Base-by-base conservation (phyloP, 2,888 invertebrate species). In the Chymomyza procnemis region DNA sequence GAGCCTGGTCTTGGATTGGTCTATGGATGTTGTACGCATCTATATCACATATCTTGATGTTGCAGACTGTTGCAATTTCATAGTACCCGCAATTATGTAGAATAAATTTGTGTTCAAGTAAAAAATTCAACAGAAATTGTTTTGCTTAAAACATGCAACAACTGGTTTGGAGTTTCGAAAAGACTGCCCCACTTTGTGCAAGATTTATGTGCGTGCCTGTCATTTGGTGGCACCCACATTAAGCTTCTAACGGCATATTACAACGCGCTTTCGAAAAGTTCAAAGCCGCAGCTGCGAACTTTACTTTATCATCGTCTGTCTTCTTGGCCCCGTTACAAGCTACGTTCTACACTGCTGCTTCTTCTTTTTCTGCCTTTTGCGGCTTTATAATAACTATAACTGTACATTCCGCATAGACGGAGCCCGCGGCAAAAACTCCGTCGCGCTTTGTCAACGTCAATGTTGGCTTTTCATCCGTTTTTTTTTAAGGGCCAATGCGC, bases 371-470 rank as follows among this genome's bases (percentile, higher is more conserved):
- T 19, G 50, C 14, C 48, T 48, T 18, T 12, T 48, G 18, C 9
- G 50, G 18, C 14, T 16, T 6, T 81, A 80, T 71, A 69, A 76
- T 76, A 73, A 76, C 76, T 75, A 56, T 80, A 81, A 81, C 80
- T 83, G 80, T 81, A 79, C 54, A 78, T 62, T 71, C 41, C 61
- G 78, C 74, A 72, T 70, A 80, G 61, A 67, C 26, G 71, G 67
- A 67, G 57, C 50, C 34, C 65, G 69, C 69, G 59, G 47, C 61
- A 18, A 55, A 55, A 46, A 57, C 58, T 46, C 58, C 61, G 5
- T 68, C 26, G 26, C 26, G 26, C 6, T 2, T 6, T 8, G 26
- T 26, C 62, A 47, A n/a, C 34, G 47, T 54, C 18, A 8, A 12
- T 4, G 58, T 41, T 62, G 21, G 14, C 56, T 75, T 65, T 47